Conservation (phyloP, 2,888 invertebrate genomes). For the Stegana nigrithorax region DNA sequence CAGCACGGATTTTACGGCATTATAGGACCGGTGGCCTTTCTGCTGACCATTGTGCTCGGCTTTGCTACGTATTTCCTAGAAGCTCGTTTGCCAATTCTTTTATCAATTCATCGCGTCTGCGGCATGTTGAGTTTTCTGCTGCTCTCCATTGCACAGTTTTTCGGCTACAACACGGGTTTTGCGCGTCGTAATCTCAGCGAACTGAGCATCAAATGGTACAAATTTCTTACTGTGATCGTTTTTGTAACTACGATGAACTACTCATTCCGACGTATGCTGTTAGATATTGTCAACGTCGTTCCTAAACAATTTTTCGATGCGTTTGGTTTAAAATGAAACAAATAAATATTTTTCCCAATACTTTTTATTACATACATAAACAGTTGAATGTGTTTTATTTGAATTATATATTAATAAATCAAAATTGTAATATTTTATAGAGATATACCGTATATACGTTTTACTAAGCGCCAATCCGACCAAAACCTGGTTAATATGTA, state of each 20-base stretch:
- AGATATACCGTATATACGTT: no score
- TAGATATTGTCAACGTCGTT: slow-evolving; percentile 30
- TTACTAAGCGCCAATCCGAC: no score
- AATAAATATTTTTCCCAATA: no score
- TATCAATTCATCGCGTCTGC: slow-evolving; percentile 45
- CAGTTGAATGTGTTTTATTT: no score
- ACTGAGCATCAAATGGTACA: slow-evolving; percentile 43
- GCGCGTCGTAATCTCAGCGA: slow-evolving; percentile 54
- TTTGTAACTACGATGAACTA: slow-evolving; percentile 44
- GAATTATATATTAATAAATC: no score
- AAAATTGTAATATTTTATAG: no score
- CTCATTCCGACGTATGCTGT: slow-evolving; percentile 37
- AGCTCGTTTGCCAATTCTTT: slow-evolving; percentile 33
- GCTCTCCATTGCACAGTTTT: slow-evolving; percentile 56
- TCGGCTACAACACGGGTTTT: slow-evolving; percentile 62
- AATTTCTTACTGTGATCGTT: slow-evolving; percentile 50
- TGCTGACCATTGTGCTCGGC: slow-evolving; percentile 47
- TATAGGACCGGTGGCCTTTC: slow-evolving; percentile 50
- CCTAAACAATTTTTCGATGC: slow-evolving; percentile 5
- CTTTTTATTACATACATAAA: no score
- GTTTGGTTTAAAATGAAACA: background rate
- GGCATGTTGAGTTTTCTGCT: slow-evolving; percentile 50
- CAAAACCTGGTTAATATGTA: no score
- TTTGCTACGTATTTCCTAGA: slow-evolving; percentile 39
- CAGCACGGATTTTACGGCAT: slow-evolving; percentile 60